Evolutionary conservation across 2,888 invertebrate genomes (phyloP).

Genomic region (Therioaphis trifolii): DNA sequence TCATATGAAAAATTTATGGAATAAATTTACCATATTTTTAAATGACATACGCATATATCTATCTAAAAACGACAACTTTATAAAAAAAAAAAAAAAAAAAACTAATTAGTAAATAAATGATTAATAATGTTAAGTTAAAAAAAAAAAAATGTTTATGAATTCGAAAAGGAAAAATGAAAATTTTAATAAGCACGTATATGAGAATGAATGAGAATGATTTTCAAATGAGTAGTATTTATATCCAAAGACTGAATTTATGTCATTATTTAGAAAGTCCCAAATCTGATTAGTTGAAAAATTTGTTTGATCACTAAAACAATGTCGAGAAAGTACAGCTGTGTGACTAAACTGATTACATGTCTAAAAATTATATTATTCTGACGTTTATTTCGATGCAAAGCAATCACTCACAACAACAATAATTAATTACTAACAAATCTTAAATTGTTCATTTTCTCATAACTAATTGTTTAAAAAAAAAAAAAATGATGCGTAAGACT

Average conservation of each 20-base stretch:
- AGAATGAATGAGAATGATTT: neutral
- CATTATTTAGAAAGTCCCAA: conserved; percentile 30
- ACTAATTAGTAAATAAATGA: neutral
- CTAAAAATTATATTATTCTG: neutral
- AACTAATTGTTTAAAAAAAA: neutral
- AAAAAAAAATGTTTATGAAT: neutral
- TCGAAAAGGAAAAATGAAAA: neutral
- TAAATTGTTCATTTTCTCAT: conserved; percentile 35
- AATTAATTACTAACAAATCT: neutral
- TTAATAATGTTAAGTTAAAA: too few relatives aligned
- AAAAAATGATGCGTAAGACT: neutral
- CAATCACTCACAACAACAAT: neutral
- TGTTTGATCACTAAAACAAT: neutral
- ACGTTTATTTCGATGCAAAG: neutral
- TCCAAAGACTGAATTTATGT: too few relatives aligned
- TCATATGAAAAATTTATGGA: neutral
- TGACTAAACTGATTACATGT: neutral
- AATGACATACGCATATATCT: too few relatives aligned
- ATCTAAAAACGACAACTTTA: too few relatives aligned
- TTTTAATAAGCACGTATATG: neutral
- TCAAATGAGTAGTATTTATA: neutral
- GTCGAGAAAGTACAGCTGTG: neutral
- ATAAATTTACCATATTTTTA: neutral
- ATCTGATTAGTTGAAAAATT: neutral
- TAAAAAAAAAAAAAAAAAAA: too few relatives aligned